A percentile compares a stretch with the other conserved stretches of the same genome.
Conservation (phyloP, 2,113 vertebrate genomes). For the Leptosomus discolor region DNA sequence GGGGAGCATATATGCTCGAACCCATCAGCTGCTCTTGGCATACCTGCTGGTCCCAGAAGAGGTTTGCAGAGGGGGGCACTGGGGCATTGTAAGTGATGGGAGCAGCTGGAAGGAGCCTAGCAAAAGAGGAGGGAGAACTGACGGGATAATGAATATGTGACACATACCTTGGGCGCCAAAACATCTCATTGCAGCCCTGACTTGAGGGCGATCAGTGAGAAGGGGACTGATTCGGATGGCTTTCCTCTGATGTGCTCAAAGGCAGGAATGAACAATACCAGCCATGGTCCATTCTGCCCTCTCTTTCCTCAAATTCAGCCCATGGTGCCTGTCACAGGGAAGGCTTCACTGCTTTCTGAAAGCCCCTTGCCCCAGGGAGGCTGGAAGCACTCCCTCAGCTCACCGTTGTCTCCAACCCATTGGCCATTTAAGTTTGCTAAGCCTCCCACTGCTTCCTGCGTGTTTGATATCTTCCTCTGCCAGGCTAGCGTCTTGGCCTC, state of each 20-base stretch:
- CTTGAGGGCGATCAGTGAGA: neutral
- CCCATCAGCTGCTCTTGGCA: neutral
- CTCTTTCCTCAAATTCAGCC: neutral
- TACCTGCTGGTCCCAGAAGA: neutral
- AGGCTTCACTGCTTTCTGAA: neutral
- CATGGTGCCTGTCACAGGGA: neutral
- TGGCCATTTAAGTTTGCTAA: neutral
- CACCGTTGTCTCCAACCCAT: accelerated
- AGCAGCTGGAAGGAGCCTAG: neutral
- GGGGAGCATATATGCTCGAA: neutral
- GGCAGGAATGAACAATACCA: neutral
- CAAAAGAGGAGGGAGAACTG: neutral
- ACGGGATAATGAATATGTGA: neutral
- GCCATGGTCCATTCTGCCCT: neutral
- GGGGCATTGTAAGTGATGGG: neutral
- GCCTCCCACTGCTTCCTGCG: neutral
- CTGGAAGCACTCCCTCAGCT: neutral
- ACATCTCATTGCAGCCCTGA: neutral
- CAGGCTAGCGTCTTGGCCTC: neutral
- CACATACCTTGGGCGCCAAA: neutral
- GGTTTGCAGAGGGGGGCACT: too few relatives aligned
- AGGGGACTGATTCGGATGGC: neutral
- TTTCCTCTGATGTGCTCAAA: neutral
- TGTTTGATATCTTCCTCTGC: neutral
- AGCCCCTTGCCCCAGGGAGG: neutral